phyloP scores from a whole-genome alignment of 1,140 invertebrate species.

The Calycopis cecrops region DNA sequence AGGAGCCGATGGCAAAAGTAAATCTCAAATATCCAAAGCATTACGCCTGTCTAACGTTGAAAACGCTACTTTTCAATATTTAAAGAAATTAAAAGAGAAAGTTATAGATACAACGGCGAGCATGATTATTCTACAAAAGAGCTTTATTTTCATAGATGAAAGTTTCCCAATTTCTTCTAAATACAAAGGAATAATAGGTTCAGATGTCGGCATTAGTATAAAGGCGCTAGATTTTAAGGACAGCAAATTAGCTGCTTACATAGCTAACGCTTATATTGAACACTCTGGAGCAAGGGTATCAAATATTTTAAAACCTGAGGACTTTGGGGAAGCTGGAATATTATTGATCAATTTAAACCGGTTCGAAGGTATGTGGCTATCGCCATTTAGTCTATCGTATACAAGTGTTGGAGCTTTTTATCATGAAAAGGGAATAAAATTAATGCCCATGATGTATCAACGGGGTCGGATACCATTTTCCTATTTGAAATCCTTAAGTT shows the following conservation, averaged over 20 bases:
- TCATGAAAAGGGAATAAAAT: conserved; percentile 66
- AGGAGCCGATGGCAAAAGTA: conserved; percentile 43
- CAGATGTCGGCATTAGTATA: conserved; percentile 46
- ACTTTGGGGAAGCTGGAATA: conserved; percentile 77
- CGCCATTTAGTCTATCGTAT: conserved; percentile 78
- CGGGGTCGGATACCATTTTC: conserved; percentile 69
- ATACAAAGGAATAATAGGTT: conserved; percentile 36
- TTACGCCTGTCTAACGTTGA: conserved; percentile 45
- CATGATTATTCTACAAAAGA: conserved; percentile 47
- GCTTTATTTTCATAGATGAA: conserved; percentile 58
- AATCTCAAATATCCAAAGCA: conserved; percentile 32
- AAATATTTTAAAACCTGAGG: conserved; percentile 57
- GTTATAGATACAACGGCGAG: conserved; percentile 40
- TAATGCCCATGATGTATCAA: conserved; percentile 79
- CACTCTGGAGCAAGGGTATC: conserved; percentile 48
- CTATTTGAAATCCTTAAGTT: conserved; percentile 71
- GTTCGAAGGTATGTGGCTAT: conserved; percentile 88
- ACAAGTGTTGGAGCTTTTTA: conserved; percentile 77
- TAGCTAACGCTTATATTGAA: conserved; percentile 48
- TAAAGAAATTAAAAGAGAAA: conserved; percentile 39
- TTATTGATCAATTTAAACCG: conserved; percentile 86
- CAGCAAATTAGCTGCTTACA: conserved; percentile 41
- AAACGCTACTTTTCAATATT: conserved; percentile 40
- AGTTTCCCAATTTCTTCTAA: conserved; percentile 41
- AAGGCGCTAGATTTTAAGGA: conserved; percentile 53